Percentiles rank a stretch among this genome's conserved stretches.
phyloP scores from a whole-genome alignment of 2,113 vertebrate species.

The Brienomyrus longianalis region DNA sequence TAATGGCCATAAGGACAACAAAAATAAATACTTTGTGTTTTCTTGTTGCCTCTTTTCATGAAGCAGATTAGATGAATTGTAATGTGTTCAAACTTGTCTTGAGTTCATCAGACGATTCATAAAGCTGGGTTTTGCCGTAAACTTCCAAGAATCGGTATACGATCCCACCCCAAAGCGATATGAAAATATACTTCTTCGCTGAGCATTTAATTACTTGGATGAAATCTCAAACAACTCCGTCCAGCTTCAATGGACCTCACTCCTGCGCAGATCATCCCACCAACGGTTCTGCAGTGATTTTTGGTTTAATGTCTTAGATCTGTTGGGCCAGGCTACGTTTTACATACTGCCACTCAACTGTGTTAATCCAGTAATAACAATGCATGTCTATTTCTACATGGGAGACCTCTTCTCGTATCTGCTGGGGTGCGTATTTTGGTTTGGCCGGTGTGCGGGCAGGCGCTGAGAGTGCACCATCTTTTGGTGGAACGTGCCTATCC shows the following conservation, averaged over 20 bases:
- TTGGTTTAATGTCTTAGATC: background rate
- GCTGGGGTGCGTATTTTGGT: background rate
- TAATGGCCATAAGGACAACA: background rate
- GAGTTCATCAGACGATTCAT: background rate
- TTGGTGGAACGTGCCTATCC: background rate
- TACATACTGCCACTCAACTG: background rate
- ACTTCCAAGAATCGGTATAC: background rate
- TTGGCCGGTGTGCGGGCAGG: slow-evolving; percentile 28
- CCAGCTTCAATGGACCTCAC: background rate
- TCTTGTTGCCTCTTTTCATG: background rate
- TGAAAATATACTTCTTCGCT: background rate
- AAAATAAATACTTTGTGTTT: background rate
- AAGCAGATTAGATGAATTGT: background rate
- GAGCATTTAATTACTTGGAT: background rate
- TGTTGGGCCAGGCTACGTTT: background rate
- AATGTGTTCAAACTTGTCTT: background rate
- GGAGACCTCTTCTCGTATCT: background rate
- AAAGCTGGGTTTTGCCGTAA: background rate
- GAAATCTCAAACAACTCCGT: background rate
- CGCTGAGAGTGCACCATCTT: slow-evolving; percentile 18
- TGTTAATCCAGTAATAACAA: slow-evolving; percentile 2
- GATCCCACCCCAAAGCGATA: background rate
- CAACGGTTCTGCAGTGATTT: background rate
- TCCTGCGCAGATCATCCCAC: background rate
- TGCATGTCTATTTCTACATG: background rate